Percentiles rank a stretch among this genome's conserved stretches.
Conservation (phyloP, 2,113 vertebrate genomes). For the Petaurus breviceps region DNA sequence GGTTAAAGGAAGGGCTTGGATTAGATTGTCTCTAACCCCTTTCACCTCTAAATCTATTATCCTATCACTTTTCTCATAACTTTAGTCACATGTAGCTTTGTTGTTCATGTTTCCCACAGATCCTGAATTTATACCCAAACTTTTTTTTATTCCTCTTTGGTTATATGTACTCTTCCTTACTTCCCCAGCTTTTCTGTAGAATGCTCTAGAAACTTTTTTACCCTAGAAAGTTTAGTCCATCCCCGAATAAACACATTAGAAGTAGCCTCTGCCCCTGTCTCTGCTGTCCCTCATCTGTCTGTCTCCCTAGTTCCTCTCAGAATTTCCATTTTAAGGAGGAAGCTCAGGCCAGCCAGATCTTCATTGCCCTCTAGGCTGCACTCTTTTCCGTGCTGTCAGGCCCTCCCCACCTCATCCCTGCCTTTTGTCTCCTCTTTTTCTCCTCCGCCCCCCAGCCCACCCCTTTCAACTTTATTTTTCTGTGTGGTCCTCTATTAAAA, state of each 20-base stretch:
- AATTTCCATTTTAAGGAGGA: too few species aligned
- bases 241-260: background rate
- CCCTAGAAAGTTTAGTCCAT: background rate
- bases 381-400: background rate
- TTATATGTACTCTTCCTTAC: background rate
- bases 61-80: background rate
- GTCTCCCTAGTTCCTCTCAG: too few species aligned
- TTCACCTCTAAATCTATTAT: background rate
- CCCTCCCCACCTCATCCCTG: too few species aligned
- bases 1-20: background rate
- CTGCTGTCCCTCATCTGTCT: too few species aligned
- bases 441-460: too few species aligned
- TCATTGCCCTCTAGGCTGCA: too few species aligned
- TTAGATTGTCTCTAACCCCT: background rate
- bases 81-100: background rate
- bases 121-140: background rate
- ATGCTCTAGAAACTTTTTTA: background rate
- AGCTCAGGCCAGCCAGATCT: too few species aligned
- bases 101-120: background rate
- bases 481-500: background rate
- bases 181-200: background rate
- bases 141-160: background rate
- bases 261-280: background rate
- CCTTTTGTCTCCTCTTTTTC: too few species aligned
- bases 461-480: background rate